phyloP scores from a whole-genome alignment of 2,888 invertebrate species.

The Hemicrepidius hirtus region DNA sequence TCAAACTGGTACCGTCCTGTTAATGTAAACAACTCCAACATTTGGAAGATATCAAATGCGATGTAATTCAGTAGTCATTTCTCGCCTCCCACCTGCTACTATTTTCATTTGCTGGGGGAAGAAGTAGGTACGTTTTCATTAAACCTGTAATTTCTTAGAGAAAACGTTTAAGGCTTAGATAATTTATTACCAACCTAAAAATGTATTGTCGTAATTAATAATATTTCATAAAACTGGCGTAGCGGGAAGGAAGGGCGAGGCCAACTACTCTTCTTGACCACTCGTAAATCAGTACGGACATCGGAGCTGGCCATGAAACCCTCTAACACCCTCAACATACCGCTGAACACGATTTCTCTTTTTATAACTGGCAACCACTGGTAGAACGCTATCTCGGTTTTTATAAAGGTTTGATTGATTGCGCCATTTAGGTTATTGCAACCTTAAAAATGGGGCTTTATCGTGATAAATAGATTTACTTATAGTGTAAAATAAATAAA shows the following conservation, averaged over 20 bases:
- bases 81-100: too few relatives aligned
- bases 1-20: too few relatives aligned
- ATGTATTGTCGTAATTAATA: conserved; percentile 44
- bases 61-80: too few relatives aligned
- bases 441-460: conserved; percentile 41
- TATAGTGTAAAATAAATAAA: conserved; percentile 33
- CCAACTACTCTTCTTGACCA: conserved; percentile 45
- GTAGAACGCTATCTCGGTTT: conserved; percentile 39
- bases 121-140: background rate
- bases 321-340: conserved; percentile 43
- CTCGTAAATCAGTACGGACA: conserved; percentile 50
- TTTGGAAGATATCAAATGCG: too few relatives aligned
- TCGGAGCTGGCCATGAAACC: conserved; percentile 46
- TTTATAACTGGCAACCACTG: conserved; percentile 46
- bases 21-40: too few relatives aligned
- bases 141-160: conserved; percentile 20
- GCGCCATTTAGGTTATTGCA: conserved; percentile 37
- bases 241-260: conserved; percentile 35
- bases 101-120: too few relatives aligned
- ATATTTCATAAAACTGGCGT: conserved; percentile 44
- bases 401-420: conserved; percentile 43
- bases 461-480: conserved; percentile 40
- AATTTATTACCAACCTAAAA: conserved; percentile 34
- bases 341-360: conserved; percentile 47
- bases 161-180: conserved; percentile 30